Conservation (phyloP, 1,140 invertebrate species). For the Drosophila kepulauana region DNA sequence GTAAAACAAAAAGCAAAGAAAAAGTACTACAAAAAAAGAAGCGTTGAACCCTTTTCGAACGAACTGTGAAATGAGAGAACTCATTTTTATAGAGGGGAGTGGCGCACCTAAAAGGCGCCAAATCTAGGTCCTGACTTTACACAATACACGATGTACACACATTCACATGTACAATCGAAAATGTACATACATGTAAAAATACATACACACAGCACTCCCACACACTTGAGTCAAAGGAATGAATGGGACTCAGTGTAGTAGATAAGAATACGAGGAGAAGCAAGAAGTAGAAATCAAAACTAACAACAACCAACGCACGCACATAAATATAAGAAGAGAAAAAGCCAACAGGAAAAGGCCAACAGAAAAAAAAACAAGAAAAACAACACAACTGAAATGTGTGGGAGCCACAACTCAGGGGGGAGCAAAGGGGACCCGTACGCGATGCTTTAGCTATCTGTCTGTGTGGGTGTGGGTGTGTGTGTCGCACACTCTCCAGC, state of each 20-base stretch:
- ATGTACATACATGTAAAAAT: conserved; percentile 7
- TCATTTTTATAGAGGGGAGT: conserved; percentile 14
- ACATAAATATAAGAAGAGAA: conserved; percentile 56
- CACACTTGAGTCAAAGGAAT: conserved; percentile 32
- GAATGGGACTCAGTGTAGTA: conserved; percentile 37
- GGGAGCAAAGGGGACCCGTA: conserved; percentile 3
- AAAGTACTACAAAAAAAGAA: conserved; percentile 27
- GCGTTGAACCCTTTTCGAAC: conserved; percentile 41
- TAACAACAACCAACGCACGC: conserved; percentile 48
- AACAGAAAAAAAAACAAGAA: conserved; percentile 55
- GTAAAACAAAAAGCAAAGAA: conserved; percentile 44
- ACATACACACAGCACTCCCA: conserved; percentile 23
- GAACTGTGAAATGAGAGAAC: conserved; percentile 29
- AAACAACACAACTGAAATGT: conserved; percentile 64
- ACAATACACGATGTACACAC: not conserved
- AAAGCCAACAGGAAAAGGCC: conserved; percentile 59
- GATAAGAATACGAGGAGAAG: conserved; percentile 43
- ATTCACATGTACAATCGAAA: not conserved
- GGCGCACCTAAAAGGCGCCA: conserved; percentile 53
- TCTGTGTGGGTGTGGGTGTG: conserved; percentile 29
- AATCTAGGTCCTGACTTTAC: conserved; percentile 47
- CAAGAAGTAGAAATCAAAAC: conserved; percentile 43
- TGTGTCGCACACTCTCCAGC: conserved; percentile 49
- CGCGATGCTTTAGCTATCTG: conserved; percentile 53
- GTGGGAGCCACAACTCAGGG: conserved; percentile 41